Base-by-base conservation (phyloP, 2,888 invertebrate species). In the Thalpophila matura region DNA sequence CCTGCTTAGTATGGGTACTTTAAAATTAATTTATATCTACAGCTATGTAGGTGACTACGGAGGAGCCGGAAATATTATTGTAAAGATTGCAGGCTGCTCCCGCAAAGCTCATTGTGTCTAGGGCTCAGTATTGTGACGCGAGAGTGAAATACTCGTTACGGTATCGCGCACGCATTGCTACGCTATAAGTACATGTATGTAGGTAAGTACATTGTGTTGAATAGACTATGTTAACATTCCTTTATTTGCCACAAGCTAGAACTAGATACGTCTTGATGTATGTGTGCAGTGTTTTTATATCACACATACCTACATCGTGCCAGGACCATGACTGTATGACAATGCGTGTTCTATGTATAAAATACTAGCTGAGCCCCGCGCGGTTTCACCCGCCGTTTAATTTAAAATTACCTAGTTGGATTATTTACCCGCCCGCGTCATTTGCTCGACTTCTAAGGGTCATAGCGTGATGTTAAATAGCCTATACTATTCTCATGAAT, bases 21-120 rank as follows among this genome's bases (percentile, higher is more conserved):
- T n/a, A n/a, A n/a, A n/a, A n/a, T n/a, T n/a, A n/a, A n/a, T n/a
- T n/a, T n/a, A n/a, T n/a, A n/a, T n/a, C n/a, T 29, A 29, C 27
- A 20, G 27, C 14, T n/a, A 10, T 45, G 38, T 49, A 60, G 54
- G 46, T 46, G 70, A 83, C n/a, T n/a, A n/a, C n/a, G 89, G 89
- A 81, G 84, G 61, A 84, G 77, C 88, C 85, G 89, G 89, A 90
- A 86, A 81, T 79, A 80, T 80, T 76, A 82, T 85, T 83, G 82
- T 86, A 79, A 84, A 81, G 82, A 79, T 81, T 70, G 79, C 56
- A 69, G 65, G 66, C 68, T 74, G 74, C 78, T 82, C 82, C 77
- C 77, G 79, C 65, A 73, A 53, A 67, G 62, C 68, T 81, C 82
- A 85, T 87, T 89, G 87, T 89, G 79, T 74, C 66, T 74, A 63